Base-by-base conservation (phyloP, 2,888 invertebrate species). In the Spilarctia lutea region DNA sequence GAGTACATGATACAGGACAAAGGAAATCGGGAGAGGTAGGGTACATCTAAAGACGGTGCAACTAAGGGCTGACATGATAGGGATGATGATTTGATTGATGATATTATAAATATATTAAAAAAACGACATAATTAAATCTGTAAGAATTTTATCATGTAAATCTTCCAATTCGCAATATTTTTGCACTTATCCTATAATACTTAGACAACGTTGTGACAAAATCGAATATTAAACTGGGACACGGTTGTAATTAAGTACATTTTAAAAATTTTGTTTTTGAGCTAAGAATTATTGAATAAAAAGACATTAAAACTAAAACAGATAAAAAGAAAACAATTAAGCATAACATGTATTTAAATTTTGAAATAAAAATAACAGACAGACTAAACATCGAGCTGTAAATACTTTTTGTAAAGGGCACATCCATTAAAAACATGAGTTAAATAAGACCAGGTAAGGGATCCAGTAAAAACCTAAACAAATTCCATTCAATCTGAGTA, bases 161-260 rank as follows among this genome's bases (percentile, higher is more conserved):
- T 42, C 78, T 79, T 78, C 63, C 42, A 24, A 42, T 13, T 42
- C 24, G n/a, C 56, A 78, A 75, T 81, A 78, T 73, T 71, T 80
- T 79, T 16, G 35, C 42, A 63, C 79, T 88, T 86, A 83, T 73
- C 73, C 89, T 88, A 88, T 88, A 88, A 90, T 90, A 90, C 90
- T 90, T 86, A 85, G 84, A 87, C 87, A 87, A 85, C 83, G 85
- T 82, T 80, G 83, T 81, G 75, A 82, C 79, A 73, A 77, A 81
- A 75, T 84, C 70, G 76, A 79, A 71, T 70, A 69, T 69, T 78
- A 76, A 80, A 85, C 84, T 81, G 81, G 83, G 72, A 76, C 74
- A 76, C 73, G 77, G 77, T 79, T 79, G 79, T 78, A 83, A 81
- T 83, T 85, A 85, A 85, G 85, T 85, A 85, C 85, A 85, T 82